Evolutionary conservation across 2,888 invertebrate genomes (phyloP).

Genomic region (Cryptus viduatorius): DNA sequence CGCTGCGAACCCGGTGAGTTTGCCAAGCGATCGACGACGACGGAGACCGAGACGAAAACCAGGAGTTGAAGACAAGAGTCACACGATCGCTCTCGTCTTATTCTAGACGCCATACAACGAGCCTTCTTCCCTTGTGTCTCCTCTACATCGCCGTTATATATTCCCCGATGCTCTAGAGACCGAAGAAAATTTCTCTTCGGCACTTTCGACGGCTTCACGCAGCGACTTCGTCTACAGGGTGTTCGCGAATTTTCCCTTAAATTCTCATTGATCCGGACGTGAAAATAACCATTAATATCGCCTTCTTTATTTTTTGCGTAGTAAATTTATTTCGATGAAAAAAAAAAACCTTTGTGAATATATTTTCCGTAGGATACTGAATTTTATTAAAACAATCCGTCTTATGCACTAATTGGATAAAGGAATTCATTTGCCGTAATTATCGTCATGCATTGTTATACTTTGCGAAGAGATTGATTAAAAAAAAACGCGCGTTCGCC

Average conservation of each 20-base stretch:
- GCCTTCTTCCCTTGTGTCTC: conserved; percentile 35
- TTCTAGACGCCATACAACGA: conserved; percentile 55
- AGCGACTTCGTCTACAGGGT: not conserved
- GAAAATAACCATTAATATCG: not conserved
- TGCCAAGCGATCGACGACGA: conserved; percentile 65
- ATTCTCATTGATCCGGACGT: not conserved
- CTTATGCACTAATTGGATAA: too few species aligned
- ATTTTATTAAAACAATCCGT: too few species aligned
- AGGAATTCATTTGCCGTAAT: too few species aligned
- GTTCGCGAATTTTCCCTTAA: not conserved
- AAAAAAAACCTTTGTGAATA: too few species aligned
- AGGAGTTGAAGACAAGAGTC: conserved; percentile 12
- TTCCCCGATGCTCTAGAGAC: conserved; percentile 46
- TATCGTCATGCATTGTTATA: too few species aligned
- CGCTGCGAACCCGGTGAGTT: conserved; percentile 57
- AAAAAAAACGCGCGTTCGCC: too few species aligned
- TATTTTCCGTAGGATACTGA: too few species aligned
- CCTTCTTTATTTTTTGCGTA: not conserved
- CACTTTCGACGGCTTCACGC: not conserved
- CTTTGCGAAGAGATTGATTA: too few species aligned
- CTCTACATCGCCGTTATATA: conserved; percentile 44
- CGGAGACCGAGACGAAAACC: conserved; percentile 29
- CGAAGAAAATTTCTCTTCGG: conserved; percentile 9
- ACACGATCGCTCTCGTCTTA: conserved; percentile 49
- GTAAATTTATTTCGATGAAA: not conserved